A percentile compares a stretch with the other conserved stretches of the same genome.
These are phyloP conservation scores for Crotalus horridus DNA, from an alignment of 2,113 vertebrate genomes.

Conservation along the genomic window DNA sequence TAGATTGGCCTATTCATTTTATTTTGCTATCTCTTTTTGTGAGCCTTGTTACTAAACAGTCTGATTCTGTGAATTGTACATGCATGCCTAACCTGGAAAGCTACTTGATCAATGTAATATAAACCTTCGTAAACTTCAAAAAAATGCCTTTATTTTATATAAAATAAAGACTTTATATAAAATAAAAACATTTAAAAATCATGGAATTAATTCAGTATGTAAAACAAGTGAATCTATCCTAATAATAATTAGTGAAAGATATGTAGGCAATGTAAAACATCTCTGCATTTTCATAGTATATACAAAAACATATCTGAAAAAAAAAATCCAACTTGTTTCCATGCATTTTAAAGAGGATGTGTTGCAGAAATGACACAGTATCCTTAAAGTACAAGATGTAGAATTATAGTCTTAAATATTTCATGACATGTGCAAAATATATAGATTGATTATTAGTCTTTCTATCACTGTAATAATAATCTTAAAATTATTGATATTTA, in stretches of 20 bases:
- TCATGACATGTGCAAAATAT: constrained; percentile 14
- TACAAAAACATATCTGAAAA: background rate
- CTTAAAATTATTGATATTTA: background rate
- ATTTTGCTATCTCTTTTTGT: background rate
- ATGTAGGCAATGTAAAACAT: background rate
- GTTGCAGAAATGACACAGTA: background rate
- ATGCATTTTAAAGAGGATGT: background rate
- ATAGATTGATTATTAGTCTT: background rate
- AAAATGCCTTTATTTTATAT: background rate
- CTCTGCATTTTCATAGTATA: background rate
- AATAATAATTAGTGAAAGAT: background rate
- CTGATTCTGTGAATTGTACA: background rate
- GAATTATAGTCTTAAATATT: background rate
- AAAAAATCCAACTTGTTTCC: background rate
- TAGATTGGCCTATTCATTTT: background rate
- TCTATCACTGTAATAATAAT: background rate
- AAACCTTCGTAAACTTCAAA: background rate
- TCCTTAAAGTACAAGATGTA: constrained; percentile 5
- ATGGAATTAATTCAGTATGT: background rate
- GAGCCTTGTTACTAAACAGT: background rate
- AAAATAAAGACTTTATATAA: background rate
- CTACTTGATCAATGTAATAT: background rate
- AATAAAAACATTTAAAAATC: background rate
- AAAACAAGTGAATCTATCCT: background rate
- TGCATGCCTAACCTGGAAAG: background rate